These are phyloP conservation scores for Paramuricea clavata DNA, from an alignment of 92 coral and sea anemone species.

Conservation along the genomic window DNA sequence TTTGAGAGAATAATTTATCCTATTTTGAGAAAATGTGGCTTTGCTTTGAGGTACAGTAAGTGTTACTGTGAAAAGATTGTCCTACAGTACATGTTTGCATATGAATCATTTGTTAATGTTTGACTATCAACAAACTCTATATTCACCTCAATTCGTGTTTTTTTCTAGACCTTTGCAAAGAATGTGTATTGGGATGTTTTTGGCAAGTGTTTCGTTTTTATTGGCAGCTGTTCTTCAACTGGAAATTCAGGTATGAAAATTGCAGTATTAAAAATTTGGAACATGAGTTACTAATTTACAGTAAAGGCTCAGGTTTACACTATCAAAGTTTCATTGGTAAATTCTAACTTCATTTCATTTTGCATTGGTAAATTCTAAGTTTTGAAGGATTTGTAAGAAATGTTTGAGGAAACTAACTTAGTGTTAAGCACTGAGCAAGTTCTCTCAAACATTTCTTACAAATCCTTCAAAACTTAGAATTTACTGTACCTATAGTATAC, in stretches of 20 bases:
- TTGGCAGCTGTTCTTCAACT: conserved; percentile 95
- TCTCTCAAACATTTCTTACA: too few species aligned
- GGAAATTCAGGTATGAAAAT: conserved; percentile 76
- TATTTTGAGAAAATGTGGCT: conserved; percentile 85
- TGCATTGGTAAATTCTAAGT: too few species aligned
- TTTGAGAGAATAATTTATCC: conserved; percentile 92
- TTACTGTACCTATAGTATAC: too few species aligned
- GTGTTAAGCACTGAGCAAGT: too few species aligned
- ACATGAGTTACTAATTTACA: neutral
- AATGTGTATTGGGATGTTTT: conserved; percentile 96
- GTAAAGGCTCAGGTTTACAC: neutral
- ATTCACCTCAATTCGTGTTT: neutral
- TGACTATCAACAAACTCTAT: neutral
- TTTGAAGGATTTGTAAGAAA: too few species aligned
- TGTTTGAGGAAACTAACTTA: too few species aligned
- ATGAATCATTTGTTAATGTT: neutral
- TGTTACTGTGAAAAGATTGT: too few species aligned
- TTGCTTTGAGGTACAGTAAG: conserved; percentile 82
- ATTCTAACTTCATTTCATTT: too few species aligned
- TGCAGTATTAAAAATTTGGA: neutral
- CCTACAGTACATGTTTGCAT: too few species aligned
- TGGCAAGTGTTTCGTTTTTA: conserved; percentile 90
- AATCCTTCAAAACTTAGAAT: too few species aligned
- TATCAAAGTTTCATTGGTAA: too few species aligned
- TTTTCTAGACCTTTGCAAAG: conserved; percentile 90